phyloP scores from a whole-genome alignment of 2,888 invertebrate genomes.

The Meganola albula region DNA sequence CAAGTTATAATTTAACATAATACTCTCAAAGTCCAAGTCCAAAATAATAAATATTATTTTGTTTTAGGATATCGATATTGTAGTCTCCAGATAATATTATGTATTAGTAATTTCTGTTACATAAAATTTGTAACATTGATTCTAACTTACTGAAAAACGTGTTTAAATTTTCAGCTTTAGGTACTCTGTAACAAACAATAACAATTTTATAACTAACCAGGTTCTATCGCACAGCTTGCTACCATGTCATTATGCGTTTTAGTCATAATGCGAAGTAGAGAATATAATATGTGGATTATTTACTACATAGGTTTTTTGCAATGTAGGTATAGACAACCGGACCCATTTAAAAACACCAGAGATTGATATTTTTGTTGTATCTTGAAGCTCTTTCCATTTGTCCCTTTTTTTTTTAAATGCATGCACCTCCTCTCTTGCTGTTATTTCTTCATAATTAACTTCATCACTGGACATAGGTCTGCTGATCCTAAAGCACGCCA shows the following conservation, averaged over 20 bases:
- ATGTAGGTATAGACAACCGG: too few relatives aligned
- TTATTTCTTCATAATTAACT: too few relatives aligned
- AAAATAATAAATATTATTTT: background rate
- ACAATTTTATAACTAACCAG: conserved; percentile 1
- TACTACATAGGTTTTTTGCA: too few relatives aligned
- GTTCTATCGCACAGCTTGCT: conserved; percentile 1
- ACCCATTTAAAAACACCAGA: conserved; percentile 1
- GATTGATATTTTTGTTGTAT: background rate
- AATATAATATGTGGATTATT: too few relatives aligned
- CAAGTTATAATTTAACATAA: conserved; percentile 1
- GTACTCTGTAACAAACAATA: too few relatives aligned
- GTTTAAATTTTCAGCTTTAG: conserved; percentile 1
- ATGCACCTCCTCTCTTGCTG: background rate
- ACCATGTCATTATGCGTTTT: too few relatives aligned
- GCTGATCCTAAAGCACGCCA: too few relatives aligned
- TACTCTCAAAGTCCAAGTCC: background rate
- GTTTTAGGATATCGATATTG: conserved; percentile 1
- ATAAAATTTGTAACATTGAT: conserved; percentile 1
- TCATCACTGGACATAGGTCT: too few relatives aligned
- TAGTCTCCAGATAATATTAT: background rate
- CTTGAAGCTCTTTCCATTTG: background rate
- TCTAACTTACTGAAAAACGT: conserved; percentile 2
- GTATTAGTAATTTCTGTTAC: background rate
- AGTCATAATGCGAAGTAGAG: too few relatives aligned
- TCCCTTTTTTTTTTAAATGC: background rate